Evolutionary conservation across 2,797 vertebrate species (phyloP), one percentile per base, ranked within the genome.

Genomic region (Novumbra hubbsi): DNA sequence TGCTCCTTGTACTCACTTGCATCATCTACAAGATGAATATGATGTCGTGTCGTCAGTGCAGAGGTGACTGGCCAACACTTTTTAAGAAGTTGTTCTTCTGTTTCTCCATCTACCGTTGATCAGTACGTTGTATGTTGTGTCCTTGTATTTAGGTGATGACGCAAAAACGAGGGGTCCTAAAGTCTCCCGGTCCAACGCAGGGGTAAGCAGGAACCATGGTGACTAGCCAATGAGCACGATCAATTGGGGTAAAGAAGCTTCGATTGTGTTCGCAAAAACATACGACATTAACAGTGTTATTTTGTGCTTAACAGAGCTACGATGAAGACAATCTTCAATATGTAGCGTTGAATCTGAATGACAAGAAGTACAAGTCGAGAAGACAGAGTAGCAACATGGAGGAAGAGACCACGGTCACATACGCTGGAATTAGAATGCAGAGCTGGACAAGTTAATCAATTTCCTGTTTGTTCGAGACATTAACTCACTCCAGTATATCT

Each of bases 321-420:
- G 73, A 79, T 68, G 75, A 69, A 49, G 81, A 81, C 65, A 72
- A 72, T 57, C n/a, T 86, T 24, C 76, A 82, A 74, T 85, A 83
- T 0, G 78, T 79, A 27, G 76, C 82, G 38, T 24, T 84, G n/a
- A 68, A 32, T n/a, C 27, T 68, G 6, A 32, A 38, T 15, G 71
- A 24, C 21, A 49, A 68, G 49, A 2, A 6, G 32, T 71, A 48
- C n/a, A 63, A 16, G 38, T 7, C 80, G 0, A 79, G 72, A 78
- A 45, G 30, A 76, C 70, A 71, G 15, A 24, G 3, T 0, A 38
- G 75, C 6, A 14, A 76, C 16, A 1, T 17, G 19, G 0, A 3
- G 0, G 71, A 2, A 45, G 80, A 80, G 0, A 84, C 79, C 52
- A 21, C n/a, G n/a, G 52, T 11, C 19, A 72, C 87, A 14, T 87